Conservation (phyloP, 2,797 vertebrate genomes). For the Enteromius argenteus region DNA sequence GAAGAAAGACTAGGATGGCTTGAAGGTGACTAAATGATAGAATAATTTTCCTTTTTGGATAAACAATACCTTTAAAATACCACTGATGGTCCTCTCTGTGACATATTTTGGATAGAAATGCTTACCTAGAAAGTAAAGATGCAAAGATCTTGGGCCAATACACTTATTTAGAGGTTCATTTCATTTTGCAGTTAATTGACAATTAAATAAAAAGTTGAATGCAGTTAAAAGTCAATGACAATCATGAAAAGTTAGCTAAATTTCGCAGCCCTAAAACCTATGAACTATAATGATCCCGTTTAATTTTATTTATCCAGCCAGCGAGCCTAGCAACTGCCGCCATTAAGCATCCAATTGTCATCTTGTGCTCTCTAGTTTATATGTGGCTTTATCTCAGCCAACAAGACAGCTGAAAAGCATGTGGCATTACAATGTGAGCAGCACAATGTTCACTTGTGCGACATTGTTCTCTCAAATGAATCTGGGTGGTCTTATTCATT, state of each 20-base stretch:
- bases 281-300: not conserved
- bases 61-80: not conserved
- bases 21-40: not conserved
- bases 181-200: not conserved
- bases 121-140: not conserved
- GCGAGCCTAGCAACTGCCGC: conserved; percentile 4
- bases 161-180: not conserved
- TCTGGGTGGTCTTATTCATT: conserved; percentile 72
- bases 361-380: conserved; percentile 54
- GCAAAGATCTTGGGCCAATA: not conserved
- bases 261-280: not conserved
- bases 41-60: not conserved
- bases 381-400: conserved; percentile 58
- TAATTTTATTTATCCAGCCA: not conserved
- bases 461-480: conserved; percentile 48
- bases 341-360: conserved; percentile 31
- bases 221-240: not conserved
- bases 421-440: conserved; percentile 46
- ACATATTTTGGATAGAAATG: not conserved
- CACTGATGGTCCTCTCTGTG: conserved; percentile 53
- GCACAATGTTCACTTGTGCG: conserved; percentile 72
- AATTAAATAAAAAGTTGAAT: not conserved
- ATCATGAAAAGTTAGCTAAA: not conserved
- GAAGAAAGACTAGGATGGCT: not conserved
- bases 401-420: conserved; percentile 60